Conservation (phyloP, 64 coral and sea anemone species). For the Porites lutea region DNA sequence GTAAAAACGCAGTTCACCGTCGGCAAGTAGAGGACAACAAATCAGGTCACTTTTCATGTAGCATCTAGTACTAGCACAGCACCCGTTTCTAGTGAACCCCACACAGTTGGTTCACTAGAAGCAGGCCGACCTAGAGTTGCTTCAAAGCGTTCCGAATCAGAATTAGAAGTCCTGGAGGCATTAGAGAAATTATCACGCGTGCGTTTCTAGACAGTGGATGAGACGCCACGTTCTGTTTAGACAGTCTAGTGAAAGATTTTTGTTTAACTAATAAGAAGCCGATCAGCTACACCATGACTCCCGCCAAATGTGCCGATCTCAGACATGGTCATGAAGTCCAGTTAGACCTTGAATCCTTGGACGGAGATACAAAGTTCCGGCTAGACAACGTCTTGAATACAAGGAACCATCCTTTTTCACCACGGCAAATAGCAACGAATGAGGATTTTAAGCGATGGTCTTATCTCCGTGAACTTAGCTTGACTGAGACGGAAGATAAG, state of each 20-base stretch:
- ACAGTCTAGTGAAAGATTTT: slow-evolving; percentile 37
- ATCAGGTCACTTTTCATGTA: neutral
- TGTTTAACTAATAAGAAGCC: neutral
- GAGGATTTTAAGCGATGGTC: too few relatives aligned
- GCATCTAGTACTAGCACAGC: too few relatives aligned
- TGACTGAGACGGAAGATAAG: too few relatives aligned
- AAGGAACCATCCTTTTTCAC: neutral
- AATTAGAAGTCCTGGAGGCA: slow-evolving; percentile 22
- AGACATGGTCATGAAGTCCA: neutral
- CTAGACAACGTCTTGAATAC: slow-evolving; percentile 68
- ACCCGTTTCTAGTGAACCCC: too few relatives aligned
- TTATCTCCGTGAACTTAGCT: too few relatives aligned
- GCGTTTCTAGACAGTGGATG: slow-evolving; percentile 69
- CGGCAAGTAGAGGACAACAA: neutral
- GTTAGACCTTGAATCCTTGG: slow-evolving; percentile 64
- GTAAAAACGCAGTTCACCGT: neutral
- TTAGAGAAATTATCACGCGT: slow-evolving; percentile 52
- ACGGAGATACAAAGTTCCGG: slow-evolving; percentile 45
- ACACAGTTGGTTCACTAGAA: slow-evolving; percentile 19
- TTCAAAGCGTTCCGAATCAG: slow-evolving; percentile 79
- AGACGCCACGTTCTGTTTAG: slow-evolving; percentile 65
- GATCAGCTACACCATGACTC: neutral
- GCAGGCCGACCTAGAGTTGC: slow-evolving; percentile 58
- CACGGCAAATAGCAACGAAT: slow-evolving; percentile 22
- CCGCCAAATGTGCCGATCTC: neutral